Base-by-base conservation (phyloP, 2,797 vertebrate genomes). In the Halcyon smyrnensis region DNA sequence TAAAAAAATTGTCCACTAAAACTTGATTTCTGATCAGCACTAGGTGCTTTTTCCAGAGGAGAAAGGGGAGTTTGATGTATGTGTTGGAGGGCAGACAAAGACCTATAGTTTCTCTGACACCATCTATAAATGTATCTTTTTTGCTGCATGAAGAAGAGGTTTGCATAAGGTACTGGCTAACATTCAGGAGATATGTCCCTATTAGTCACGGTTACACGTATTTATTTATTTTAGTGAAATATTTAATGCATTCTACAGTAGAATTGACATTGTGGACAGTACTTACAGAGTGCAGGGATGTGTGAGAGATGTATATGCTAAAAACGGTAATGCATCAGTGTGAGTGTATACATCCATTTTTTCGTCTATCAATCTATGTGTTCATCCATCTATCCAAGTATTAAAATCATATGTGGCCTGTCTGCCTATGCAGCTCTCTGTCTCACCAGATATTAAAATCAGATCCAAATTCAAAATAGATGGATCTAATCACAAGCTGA, bases 181-280 rank as follows among this genome's bases (percentile, higher is more conserved):
- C 56, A 41, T 84, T 94, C 74, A 57, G 67, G 41, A 87, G 75
- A 76, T 37, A 63, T 32, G 14, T 60, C 28, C 39, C 54, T 88
- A 25, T 97, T 96, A 93, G 81, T 87, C 68, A 51, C 25, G 62
- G 60, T 63, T 91, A 78, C 20, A 5, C 69, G 30, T 92, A 84
- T 95, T 92, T 96, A 96, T 94, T 91, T 92, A 93, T 95, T 96
- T 95, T 71, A 89, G 65, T 89, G 84, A 93, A 96, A 96, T 96
- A 92, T 90, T 92, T 96, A 93, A 77, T 94, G 54, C 34, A 27
- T 64, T 34, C 62, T 73, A 2, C 48, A 82, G 62, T 46, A 81
- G 65, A 95, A 90, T 53, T 82, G 91, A 89, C 78, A 95, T 87
- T 84, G 82, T 84, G 56, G 57, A 89, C 60, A 63, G 91, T 78